Percentiles rank a stretch among this genome's conserved stretches.
These are phyloP conservation scores for Cynopterus sphinx DNA, from an alignment of 2,797 vertebrate species.

Conservation along the genomic window DNA sequence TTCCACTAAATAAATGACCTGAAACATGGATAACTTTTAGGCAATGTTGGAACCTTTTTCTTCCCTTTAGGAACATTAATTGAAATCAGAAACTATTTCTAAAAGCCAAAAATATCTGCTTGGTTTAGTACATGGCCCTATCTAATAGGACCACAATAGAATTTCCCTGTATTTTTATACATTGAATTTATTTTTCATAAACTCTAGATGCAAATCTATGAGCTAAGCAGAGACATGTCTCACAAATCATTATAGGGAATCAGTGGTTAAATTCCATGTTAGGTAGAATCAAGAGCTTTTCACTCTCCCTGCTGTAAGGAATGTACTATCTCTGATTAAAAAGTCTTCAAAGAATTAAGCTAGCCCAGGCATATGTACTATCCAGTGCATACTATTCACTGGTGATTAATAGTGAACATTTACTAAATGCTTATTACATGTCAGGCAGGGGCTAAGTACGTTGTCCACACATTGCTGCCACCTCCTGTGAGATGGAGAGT, in stretches of 20 bases:
- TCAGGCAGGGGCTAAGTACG: neutral
- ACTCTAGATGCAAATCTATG: neutral
- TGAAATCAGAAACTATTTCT: neutral
- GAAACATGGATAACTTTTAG: neutral
- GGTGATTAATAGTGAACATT: neutral
- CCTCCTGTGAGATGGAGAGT: neutral
- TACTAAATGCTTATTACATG: neutral
- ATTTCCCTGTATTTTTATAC: neutral
- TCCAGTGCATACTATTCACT: neutral
- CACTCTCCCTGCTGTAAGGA: neutral
- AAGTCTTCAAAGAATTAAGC: constrained; percentile 25
- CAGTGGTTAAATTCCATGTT: neutral
- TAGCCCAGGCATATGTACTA: neutral
- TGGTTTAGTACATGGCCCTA: neutral
- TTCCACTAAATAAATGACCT: neutral
- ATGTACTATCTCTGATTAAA: neutral
- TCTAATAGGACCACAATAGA: neutral
- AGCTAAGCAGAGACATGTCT: neutral
- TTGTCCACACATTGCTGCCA: neutral
- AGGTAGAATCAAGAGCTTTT: constrained; percentile 4
- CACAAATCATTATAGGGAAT: neutral
- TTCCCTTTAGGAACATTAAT: neutral
- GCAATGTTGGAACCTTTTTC: neutral
- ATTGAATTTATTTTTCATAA: neutral
- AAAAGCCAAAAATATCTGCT: neutral